Percentiles rank a stretch among this genome's conserved stretches.
Evolutionary conservation across 2,113 vertebrate genomes (phyloP).

Genomic region (Pagrus major): DNA sequence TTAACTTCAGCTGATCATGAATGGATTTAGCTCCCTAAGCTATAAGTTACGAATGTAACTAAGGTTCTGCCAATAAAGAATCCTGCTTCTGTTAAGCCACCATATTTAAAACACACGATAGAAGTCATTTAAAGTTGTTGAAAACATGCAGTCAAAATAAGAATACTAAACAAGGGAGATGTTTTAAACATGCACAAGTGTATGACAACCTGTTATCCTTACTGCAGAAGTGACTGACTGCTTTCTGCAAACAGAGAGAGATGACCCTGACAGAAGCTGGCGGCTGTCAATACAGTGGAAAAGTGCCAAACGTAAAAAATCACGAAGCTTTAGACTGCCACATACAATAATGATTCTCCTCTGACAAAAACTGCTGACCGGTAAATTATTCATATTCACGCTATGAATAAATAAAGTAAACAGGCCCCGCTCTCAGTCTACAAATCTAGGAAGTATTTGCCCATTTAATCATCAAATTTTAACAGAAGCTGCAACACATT

Average conservation of each 20-base stretch:
- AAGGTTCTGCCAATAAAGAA: background rate
- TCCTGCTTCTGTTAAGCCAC: background rate
- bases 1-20: background rate
- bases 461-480: slow-evolving; percentile 83
- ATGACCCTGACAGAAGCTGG: slow-evolving; percentile 40
- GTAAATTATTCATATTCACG: slow-evolving; percentile 82
- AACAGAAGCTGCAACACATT: slow-evolving; percentile 82
- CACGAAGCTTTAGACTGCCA: slow-evolving; percentile 71
- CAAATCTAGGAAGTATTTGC: slow-evolving; percentile 81
- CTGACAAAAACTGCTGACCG: slow-evolving; percentile 79
- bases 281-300: slow-evolving; percentile 61
- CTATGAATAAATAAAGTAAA: slow-evolving; percentile 84
- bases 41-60: background rate
- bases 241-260: slow-evolving; percentile 10
- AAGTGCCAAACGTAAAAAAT: slow-evolving; percentile 71
- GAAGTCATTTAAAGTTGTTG: background rate
- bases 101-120: background rate
- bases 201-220: slow-evolving; percentile 29
- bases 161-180: background rate
- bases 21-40: background rate
- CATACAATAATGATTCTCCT: slow-evolving; percentile 70
- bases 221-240: slow-evolving; percentile 9
- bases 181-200: background rate
- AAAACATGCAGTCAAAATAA: background rate
- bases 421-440: slow-evolving; percentile 72